Evolutionary conservation across 2,113 vertebrate genomes (phyloP), one percentile per base, ranked within the genome.

Genomic region (Rhea americana): DNA sequence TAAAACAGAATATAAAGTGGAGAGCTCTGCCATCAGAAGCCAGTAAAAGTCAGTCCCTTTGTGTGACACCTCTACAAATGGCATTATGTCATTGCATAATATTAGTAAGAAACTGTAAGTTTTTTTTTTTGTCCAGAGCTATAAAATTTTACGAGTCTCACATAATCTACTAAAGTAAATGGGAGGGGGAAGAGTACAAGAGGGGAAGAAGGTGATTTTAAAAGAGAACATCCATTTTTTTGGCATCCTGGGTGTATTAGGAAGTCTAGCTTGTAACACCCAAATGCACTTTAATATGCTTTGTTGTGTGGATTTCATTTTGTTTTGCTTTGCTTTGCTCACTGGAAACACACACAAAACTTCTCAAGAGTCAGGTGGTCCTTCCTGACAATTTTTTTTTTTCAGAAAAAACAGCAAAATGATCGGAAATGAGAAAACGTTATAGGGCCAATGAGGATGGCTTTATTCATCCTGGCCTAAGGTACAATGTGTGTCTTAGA

Each of bases 41-140:
- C 97, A 97, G 97, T 98, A 98, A 98, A 98, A 98, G 98, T 98
- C 98, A 97, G 97, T 97, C 95, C 96, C 96, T 97, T 97, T 98
- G 96, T 68, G 55, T 20, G 65, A 97, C 98, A 98, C 97, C 97
- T 98, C 97, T 92, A 96, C 97, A 98, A 98, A 98, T 97, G 97
- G 96, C 97, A 97, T 98, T 98, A 98, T 97, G 97, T 98, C 98
- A 98, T 97, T 98, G 96, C 92, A 97, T 97, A 98, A 98, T 98
- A 97, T 97, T 98, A 98, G 97, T 92, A 97, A 97, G 96, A 97
- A 98, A 97, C 85, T 79, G 96, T 97, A 97, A 96, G 97, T 95
- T 97, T 95, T 71, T 50, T 90, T 96, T 92, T 98, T 97, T 94
- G 96, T 97, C 95, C 97, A 97, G 86, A 92, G 86, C 94, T 97